Evolutionary conservation across 2,113 vertebrate species (phyloP), one percentile per base, ranked within the genome.

Genomic region (Chaetorhynchus papuensis): DNA sequence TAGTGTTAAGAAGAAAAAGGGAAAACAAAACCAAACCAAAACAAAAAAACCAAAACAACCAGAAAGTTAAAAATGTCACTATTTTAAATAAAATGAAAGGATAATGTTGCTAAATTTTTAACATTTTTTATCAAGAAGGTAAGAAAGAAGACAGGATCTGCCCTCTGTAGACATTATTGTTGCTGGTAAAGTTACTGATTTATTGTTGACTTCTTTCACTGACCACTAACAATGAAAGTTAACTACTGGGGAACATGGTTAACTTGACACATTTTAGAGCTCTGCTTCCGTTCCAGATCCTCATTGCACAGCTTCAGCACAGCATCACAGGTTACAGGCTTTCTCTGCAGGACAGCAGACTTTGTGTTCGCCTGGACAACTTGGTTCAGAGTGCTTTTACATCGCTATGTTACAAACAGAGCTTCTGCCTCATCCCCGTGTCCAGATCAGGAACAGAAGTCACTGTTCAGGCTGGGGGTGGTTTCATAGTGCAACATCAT

Each of bases 181-280:
- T 94, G 47, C 52, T 85, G 63, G 50, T 54, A 45, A 77, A 76
- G 35, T 61, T 39, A 44, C 13, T 63, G 47, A 50, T 49, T 74
- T 9, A 22, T 7, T 12, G 17, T 54, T 35, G n/a, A 19, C 39
- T 76, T 79, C 26, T 85, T 60, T 59, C 59, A 81, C 39, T 53
- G n/a, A 76, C 45, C 4, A 2, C 27, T 41, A 59, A 7, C 23
- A 63, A 18, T 49, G n/a, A n/a, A 63, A 24, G 21, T 47, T 59
- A 66, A 31, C 14, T 83, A 9, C 27, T 47, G 60, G 52, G 61
- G 50, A 83, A 63, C 12, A 45, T 0, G 0, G n/a, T 70, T 24
- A 52, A 53, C 9, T 65, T 39, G 26, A 59, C 24, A 47, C 47
- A 49, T 90, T 83, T 59, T 76, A 47, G 47, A 68, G 30, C 54